phyloP scores from a whole-genome alignment of 1,140 invertebrate genomes.

The Drosophila mojavensis region DNA sequence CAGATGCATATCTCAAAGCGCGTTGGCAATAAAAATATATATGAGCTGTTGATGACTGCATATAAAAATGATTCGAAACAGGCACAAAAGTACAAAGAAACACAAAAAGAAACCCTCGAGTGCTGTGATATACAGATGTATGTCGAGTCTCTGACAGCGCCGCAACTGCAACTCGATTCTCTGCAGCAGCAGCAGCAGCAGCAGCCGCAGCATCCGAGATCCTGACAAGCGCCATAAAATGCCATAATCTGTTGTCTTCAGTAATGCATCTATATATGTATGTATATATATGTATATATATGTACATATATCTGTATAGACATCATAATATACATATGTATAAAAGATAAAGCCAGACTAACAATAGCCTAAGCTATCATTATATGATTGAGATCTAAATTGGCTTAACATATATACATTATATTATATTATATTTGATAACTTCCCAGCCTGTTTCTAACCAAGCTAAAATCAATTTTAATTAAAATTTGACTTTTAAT shows the following conservation, averaged over 20 bases:
- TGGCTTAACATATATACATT: too few species aligned
- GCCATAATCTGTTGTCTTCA: neutral
- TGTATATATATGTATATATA: too few species aligned
- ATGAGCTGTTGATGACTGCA: constrained; percentile 81
- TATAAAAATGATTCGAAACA: constrained; percentile 75
- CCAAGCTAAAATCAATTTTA: too few species aligned
- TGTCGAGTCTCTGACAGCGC: constrained; percentile 25
- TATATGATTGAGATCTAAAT: too few species aligned
- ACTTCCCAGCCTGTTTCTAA: too few species aligned
- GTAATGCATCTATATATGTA: neutral
- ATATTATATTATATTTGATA: too few species aligned
- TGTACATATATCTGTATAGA: neutral
- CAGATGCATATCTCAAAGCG: constrained; percentile 73
- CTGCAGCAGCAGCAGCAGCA: constrained; percentile 1
- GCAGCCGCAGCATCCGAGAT: constrained; percentile 8
- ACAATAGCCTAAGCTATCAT: too few species aligned
- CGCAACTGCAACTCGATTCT: constrained; percentile 20
- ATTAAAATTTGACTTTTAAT: too few species aligned
- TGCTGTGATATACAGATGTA: constrained; percentile 21
- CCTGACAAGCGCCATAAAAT: constrained; percentile 23
- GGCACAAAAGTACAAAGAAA: constrained; percentile 38
- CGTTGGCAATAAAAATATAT: constrained; percentile 79
- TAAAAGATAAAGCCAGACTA: neutral
- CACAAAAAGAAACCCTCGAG: constrained; percentile 33
- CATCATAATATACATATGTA: neutral